Conservation (phyloP, 2,797 vertebrate species). For the Syncerus caffer region DNA sequence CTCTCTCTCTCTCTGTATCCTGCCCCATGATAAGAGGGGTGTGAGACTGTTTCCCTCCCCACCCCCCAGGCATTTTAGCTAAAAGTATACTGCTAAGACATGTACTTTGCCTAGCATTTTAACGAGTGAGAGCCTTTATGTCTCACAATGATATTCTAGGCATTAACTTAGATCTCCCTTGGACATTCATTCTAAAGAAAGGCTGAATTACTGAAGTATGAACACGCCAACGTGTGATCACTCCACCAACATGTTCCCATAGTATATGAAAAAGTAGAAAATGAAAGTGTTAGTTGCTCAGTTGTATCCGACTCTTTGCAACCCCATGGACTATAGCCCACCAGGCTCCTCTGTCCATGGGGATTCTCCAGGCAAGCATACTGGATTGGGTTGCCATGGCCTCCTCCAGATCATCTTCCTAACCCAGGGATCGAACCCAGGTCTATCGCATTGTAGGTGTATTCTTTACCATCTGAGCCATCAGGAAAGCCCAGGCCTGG, state of each 20-base stretch:
- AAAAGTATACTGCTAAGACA: not conserved
- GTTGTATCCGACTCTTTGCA: not conserved
- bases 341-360: not conserved
- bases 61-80: not conserved
- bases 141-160: not conserved
- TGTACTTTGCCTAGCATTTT: not conserved
- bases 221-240: not conserved
- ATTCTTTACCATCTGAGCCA: not conserved
- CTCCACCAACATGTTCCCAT: not conserved
- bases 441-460: not conserved
- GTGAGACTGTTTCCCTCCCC: not conserved
- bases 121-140: not conserved
- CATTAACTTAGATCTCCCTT: not conserved
- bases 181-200: not conserved
- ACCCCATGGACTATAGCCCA: not conserved
- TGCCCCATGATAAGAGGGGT: not conserved
- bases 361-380: not conserved
- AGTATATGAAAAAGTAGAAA: not conserved
- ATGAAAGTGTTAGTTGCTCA: not conserved
- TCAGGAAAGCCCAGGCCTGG: not conserved
- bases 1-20: not conserved
- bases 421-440: not conserved
- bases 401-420: not conserved
- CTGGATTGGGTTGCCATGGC: not conserved
- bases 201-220: not conserved